Percentiles rank a stretch among this genome's conserved stretches.
Evolutionary conservation across 2,797 vertebrate genomes (phyloP).

Genomic region (Pipistrellus nathusii): DNA sequence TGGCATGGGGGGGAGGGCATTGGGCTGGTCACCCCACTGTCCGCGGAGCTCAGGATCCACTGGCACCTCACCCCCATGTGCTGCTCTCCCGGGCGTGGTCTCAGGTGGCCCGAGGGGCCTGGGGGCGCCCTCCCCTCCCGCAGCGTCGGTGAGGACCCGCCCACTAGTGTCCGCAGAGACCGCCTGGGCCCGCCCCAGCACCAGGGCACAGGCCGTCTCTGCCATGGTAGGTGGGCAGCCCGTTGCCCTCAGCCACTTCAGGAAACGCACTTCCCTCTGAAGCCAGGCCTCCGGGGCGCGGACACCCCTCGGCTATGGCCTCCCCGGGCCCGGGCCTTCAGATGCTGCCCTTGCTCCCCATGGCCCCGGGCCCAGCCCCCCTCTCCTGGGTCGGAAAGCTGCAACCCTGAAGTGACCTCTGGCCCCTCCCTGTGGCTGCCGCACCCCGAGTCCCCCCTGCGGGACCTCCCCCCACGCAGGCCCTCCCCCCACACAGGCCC

Average conservation of each 20-base stretch:
- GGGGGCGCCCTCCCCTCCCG: not conserved
- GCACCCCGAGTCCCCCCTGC: too few species aligned
- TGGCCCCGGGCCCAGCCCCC: too few species aligned
- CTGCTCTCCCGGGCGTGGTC: not conserved
- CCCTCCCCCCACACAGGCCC: too few species aligned
- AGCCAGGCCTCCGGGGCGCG: not conserved
- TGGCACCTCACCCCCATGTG: not conserved
- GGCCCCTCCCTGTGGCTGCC: too few species aligned
- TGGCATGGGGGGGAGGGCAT: too few species aligned
- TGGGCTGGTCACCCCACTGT: too few species aligned
- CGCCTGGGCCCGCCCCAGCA: not conserved
- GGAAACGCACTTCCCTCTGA: not conserved
- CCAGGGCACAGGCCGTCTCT: rapidly evolving
- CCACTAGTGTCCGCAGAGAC: rapidly evolving
- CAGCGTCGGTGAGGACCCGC: rapidly evolving
- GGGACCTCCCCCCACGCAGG: too few species aligned
- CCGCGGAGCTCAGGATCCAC: too few species aligned
- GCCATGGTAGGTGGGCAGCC: rapidly evolving
- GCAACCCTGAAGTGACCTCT: too few species aligned
- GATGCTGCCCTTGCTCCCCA: too few species aligned
- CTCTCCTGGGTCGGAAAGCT: too few species aligned
- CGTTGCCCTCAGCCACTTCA: rapidly evolving
- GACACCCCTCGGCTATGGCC: rapidly evolving
- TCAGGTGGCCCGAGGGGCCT: not conserved
- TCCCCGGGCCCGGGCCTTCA: not conserved